Evolutionary conservation across 2,113 vertebrate species (phyloP).

Genomic region (Trogon surrucura): DNA sequence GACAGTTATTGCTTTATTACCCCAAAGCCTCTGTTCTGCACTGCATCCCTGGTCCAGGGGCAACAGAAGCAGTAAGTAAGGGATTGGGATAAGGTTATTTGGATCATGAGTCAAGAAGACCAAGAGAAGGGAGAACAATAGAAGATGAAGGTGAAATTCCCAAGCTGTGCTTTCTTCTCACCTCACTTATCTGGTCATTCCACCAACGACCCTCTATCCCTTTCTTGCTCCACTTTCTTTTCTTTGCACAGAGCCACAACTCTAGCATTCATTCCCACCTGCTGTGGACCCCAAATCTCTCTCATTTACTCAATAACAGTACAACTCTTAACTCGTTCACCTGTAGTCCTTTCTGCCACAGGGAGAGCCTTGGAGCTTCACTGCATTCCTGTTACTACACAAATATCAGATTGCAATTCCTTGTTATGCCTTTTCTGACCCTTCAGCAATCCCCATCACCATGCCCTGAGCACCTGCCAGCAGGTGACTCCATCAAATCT

Average conservation of each 20-base stretch:
- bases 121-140: neutral
- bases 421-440: neutral
- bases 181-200: neutral
- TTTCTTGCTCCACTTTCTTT: fast-evolving
- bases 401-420: neutral
- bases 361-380: neutral
- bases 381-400: neutral
- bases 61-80: neutral
- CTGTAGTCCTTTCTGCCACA: neutral
- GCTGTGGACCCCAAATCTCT: neutral
- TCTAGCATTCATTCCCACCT: neutral
- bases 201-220: neutral
- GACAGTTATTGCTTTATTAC: neutral
- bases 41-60: neutral
- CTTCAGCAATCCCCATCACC: neutral
- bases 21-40: neutral
- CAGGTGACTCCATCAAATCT: neutral
- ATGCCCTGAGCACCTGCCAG: neutral
- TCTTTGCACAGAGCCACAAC: neutral
- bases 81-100: neutral
- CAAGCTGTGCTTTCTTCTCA: neutral
- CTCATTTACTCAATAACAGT: neutral
- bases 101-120: neutral
- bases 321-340: neutral
- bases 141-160: neutral